phyloP scores from a whole-genome alignment of 2,888 invertebrate species.

The Abrostola triplasia region DNA sequence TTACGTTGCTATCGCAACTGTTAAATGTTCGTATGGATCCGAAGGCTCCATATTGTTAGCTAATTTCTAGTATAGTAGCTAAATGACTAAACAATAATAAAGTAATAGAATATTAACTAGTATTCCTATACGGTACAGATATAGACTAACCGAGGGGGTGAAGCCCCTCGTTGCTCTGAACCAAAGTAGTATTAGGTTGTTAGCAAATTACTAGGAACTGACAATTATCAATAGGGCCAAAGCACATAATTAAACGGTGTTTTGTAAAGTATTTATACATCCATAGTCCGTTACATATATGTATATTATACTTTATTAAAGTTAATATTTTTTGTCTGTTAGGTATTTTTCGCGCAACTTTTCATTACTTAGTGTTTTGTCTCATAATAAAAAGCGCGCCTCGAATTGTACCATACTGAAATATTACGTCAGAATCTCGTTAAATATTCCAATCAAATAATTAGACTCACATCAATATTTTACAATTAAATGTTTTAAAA shows the following conservation, averaged over 20 bases:
- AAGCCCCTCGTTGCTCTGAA: conserved; percentile 38
- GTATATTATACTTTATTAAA: conserved; percentile 16
- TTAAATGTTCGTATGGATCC: conserved; percentile 46
- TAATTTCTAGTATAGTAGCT: conserved; percentile 55
- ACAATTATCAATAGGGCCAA: conserved; percentile 30
- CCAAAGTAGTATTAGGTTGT: conserved; percentile 51
- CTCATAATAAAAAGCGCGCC: conserved; percentile 8
- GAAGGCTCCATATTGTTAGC: conserved; percentile 54
- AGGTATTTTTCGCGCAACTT: conserved; percentile 6
- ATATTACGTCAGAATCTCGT: not conserved
- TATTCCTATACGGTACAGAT: conserved; percentile 34
- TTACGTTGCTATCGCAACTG: conserved; percentile 43
- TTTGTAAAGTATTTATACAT: too few species aligned
- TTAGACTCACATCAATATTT: not conserved
- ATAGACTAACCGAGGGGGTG: conserved; percentile 18
- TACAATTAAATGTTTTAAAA: too few species aligned
- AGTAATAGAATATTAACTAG: conserved; percentile 24
- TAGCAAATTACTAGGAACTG: conserved; percentile 11
- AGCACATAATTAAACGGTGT: conserved; percentile 15
- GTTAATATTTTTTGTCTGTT: conserved; percentile 21
- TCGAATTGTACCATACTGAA: not conserved
- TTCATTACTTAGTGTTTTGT: conserved; percentile 37
- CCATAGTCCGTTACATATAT: conserved; percentile 1
- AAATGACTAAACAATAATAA: conserved; percentile 46
- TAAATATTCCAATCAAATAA: not conserved